phyloP scores from a whole-genome alignment of 1,140 invertebrate genomes.

The Temnothorax longispinosus region DNA sequence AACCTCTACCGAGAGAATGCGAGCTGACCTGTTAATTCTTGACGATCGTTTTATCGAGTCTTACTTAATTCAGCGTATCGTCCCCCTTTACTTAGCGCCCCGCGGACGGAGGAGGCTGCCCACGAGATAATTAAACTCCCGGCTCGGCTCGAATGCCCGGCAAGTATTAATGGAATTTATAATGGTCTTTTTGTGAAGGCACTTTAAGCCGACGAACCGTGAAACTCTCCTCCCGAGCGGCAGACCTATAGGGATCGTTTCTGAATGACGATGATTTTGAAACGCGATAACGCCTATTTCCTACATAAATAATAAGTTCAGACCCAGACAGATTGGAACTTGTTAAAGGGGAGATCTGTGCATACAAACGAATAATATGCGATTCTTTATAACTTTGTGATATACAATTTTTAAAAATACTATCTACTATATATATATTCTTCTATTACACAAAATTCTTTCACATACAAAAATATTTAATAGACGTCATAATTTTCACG shows the following conservation, averaged over 20 bases:
- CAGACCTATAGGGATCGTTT: not conserved
- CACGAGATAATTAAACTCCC: slow-evolving; percentile 80
- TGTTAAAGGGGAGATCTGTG: not conserved
- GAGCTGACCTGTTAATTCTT: slow-evolving; percentile 74
- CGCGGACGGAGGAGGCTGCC: slow-evolving; percentile 34
- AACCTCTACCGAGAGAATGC: slow-evolving; percentile 3
- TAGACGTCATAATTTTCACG: not conserved
- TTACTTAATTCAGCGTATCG: slow-evolving; percentile 78
- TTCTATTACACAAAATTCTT: not conserved
- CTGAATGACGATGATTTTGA: slow-evolving; percentile 47
- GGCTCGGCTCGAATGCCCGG: slow-evolving; percentile 77
- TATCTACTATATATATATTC: not conserved
- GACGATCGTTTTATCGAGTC: slow-evolving; percentile 74
- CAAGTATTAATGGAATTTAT: slow-evolving; percentile 83
- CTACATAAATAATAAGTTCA: slow-evolving; percentile 7
- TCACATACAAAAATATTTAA: not conserved
- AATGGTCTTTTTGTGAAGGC: slow-evolving; percentile 77
- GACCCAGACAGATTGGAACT: not conserved
- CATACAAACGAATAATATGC: not conserved
- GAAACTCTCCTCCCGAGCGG: slow-evolving; percentile 8
- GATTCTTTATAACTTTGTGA: not conserved
- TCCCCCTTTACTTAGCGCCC: slow-evolving; percentile 69
- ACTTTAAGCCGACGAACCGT: slow-evolving; percentile 58
- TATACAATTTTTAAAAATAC: not conserved
- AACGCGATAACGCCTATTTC: slow-evolving; percentile 17